Evolutionary conservation across 2,113 vertebrate genomes (phyloP), one percentile per base, ranked within the genome.

Genomic region (Tachysurus vachellii): DNA sequence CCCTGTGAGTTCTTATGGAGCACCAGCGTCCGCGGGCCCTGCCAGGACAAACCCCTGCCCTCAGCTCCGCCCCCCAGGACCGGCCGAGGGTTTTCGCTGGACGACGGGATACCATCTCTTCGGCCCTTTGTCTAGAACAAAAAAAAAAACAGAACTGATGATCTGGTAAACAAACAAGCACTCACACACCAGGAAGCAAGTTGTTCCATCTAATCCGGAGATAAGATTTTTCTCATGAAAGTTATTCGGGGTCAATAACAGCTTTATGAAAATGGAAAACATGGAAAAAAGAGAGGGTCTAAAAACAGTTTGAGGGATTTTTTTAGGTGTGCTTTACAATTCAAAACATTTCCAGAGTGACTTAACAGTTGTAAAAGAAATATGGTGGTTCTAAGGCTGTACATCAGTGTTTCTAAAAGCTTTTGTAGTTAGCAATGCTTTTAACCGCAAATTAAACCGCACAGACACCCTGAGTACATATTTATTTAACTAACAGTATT

Each of bases 1-100:
- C 98, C 98, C 94, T 97, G 97, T 4, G 93, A 92, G 92, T 95
- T 98, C 91, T 99, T 99, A 80, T 86, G 96, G 88, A 99, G 96
- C 89, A 96, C 92, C 94, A 99, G 93, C 0, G 97, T 97, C 91
- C 92, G 95, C 4, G 96, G 97, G 8, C 97, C 96, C 90, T 95
- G 95, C 97, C 97, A 98, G 89, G 95, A 95, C 91, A 95, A 85
- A 44, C 95, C 92, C 9, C 96, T 95, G 86, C 95, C 95, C 68
- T 93, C 93, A 80, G 92, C 90, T 88, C 96, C 90, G 1, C 96
- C 95, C 90, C 94, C 95, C 92, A 94, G 91, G 90, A 93, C 92
- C 0, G 93, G 95, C 92, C 95, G 95, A 19, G 88, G 95, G 90
- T 97, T 97, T 93, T 96, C 96, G 0, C 95, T 94, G 0, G 95